A percentile compares a stretch with the other conserved stretches of the same genome.
These are phyloP conservation scores for Hypomecis punctinalis DNA, from an alignment of 2,888 invertebrate genomes.

Conservation along the genomic window DNA sequence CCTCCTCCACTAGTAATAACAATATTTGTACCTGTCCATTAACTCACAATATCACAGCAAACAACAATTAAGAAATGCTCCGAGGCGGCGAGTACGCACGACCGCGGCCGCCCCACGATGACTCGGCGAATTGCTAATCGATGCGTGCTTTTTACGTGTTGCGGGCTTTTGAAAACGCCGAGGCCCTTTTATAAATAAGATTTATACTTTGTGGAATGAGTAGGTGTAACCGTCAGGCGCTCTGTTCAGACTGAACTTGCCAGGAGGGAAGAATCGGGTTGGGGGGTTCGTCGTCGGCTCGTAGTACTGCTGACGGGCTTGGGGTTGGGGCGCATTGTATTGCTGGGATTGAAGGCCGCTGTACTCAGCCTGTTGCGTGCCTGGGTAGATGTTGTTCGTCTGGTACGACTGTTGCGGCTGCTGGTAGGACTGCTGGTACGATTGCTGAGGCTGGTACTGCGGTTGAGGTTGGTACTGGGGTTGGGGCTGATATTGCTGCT, in stretches of 20 bases:
- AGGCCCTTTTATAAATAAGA: slow-evolving; percentile 63
- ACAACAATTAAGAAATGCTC: slow-evolving; percentile 82
- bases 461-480: slow-evolving; percentile 64
- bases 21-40: slow-evolving; percentile 75
- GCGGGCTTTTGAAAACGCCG: slow-evolving; percentile 71
- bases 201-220: slow-evolving; percentile 89
- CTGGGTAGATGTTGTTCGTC: slow-evolving; percentile 78
- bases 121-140: slow-evolving; percentile 78
- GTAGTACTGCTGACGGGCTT: slow-evolving; percentile 76
- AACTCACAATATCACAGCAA: slow-evolving; percentile 84
- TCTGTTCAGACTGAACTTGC: slow-evolving; percentile 93
- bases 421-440: slow-evolving; percentile 52
- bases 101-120: slow-evolving; percentile 67
- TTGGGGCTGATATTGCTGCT: slow-evolving; percentile 67
- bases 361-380: slow-evolving; percentile 80
- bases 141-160: slow-evolving; percentile 74
- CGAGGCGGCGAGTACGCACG: slow-evolving; percentile 62
- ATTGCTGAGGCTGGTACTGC: slow-evolving; percentile 65
- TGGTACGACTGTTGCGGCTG: slow-evolving; percentile 63
- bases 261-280: slow-evolving; percentile 92
- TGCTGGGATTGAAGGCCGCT: slow-evolving; percentile 73
- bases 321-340: slow-evolving; percentile 53
- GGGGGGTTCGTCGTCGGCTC: slow-evolving; percentile 88
- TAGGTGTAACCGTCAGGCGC: slow-evolving; percentile 95
- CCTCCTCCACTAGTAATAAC: slow-evolving; percentile 65